Base-by-base conservation (phyloP, 2,113 vertebrate genomes). In the Salminus brasiliensis region DNA sequence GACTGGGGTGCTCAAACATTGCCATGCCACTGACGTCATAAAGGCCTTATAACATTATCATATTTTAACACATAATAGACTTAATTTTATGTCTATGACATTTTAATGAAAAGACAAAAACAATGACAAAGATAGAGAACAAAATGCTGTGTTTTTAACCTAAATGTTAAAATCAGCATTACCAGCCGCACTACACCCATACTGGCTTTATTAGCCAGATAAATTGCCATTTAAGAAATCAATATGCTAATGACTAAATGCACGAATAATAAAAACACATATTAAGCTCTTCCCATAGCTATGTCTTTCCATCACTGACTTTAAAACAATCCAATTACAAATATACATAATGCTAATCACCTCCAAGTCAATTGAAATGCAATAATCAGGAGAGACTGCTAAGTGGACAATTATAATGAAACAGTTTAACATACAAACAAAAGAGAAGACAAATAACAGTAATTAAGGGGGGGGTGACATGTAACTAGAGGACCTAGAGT, bases 271-370 rank as follows among this genome's bases (percentile, higher is more conserved):
- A 39, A 30, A n/a, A 21, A 36, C 41, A 32, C 21, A 21, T 43
- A 34, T 60, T 78, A 12, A 47, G 21, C 68, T 49, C 67, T 25
- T 78, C 32, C 12, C 76, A 3, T n/a, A 60, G 76, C 39, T 6
- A 15, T 36, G 7, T 13, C 18, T 12, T 49, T 15, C 34, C n/a
- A n/a, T n/a, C 6, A 36, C 43, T 67, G 67, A 47, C 30, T 78
- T 70, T 16, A 60, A 60, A 36, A 55, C 41, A 71, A 71, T 78
- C 32, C 57, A 79, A 52, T 72, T 72, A 79, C 25, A 72, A 45
- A 41, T n/a, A 65, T 79, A 63, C 68, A 72, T 52, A 63, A 72
- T 21, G 45, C 69, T 79, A 72, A 79, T 79, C 68, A 72, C 68
- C 55, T 39, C 52, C 10, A 36, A 47, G 55, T 71, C 76, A 30